Percentiles rank a stretch among this genome's conserved stretches.
These are phyloP conservation scores for Ploceus nigricollis DNA, from an alignment of 2,113 vertebrate genomes.

Conservation along the genomic window DNA sequence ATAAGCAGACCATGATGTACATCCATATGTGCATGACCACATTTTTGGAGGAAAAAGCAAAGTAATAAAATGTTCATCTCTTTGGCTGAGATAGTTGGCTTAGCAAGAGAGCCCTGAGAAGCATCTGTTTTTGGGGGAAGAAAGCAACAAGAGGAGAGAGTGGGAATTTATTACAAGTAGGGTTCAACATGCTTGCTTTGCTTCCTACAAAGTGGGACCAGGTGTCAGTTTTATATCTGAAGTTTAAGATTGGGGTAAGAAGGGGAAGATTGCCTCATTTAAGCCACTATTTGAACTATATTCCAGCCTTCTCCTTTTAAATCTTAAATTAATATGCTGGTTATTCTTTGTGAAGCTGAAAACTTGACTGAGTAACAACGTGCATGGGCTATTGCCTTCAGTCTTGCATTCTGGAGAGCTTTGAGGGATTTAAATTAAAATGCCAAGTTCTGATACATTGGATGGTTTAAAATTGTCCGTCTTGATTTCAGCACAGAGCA, in stretches of 20 bases:
- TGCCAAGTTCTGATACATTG: background rate
- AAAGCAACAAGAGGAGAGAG: background rate
- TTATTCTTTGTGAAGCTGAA: background rate
- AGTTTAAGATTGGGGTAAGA: background rate
- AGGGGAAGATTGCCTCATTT: background rate
- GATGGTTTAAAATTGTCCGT: background rate
- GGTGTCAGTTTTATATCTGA: background rate
- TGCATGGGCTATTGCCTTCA: background rate
- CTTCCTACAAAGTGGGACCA: background rate
- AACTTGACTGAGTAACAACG: background rate
- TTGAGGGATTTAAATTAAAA: background rate
- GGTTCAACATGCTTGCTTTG: background rate
- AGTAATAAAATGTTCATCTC: background rate
- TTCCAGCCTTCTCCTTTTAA: background rate
- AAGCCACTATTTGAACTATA: background rate
- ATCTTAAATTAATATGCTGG: background rate
- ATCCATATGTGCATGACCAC: background rate
- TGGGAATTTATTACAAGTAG: background rate
- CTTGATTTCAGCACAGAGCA: background rate
- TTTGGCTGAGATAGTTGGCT: background rate
- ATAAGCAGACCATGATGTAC: background rate
- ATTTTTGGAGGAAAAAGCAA: background rate
- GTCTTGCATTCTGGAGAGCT: background rate
- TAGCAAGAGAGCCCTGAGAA: background rate
- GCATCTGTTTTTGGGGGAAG: background rate